Conservation (phyloP, 2,797 vertebrate species). For the Gallinago stenura region DNA sequence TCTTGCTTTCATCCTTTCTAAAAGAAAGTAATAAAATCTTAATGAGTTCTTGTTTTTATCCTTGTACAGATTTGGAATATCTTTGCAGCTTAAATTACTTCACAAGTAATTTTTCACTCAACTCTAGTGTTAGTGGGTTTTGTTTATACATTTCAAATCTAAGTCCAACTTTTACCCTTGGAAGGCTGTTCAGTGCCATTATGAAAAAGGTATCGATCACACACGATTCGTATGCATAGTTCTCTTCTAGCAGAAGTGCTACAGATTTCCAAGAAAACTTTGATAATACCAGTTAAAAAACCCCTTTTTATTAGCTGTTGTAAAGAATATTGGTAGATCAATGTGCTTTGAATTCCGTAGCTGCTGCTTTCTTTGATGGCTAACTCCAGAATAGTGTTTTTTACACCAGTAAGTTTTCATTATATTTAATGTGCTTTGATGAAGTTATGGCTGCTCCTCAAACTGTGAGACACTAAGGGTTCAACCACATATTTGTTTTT, state of each 20-base stretch:
- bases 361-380: not conserved
- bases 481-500: not conserved
- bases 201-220: not conserved
- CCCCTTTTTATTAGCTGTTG: not conserved
- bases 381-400: not conserved
- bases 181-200: not conserved
- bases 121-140: not conserved
- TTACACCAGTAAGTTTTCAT: not conserved
- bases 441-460: not conserved
- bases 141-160: not conserved
- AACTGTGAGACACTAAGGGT: not conserved
- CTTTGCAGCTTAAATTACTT: not conserved
- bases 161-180: not conserved
- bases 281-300: not conserved
- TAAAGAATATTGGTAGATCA: not conserved
- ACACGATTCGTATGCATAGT: fast-evolving
- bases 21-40: not conserved
- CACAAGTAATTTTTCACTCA: not conserved
- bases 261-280: not conserved
- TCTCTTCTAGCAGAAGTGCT: not conserved
- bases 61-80: not conserved
- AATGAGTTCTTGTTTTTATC: not conserved
- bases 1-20: not conserved
- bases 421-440: not conserved
- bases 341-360: not conserved